Evolutionary conservation across 92 coral and sea anemone genomes (phyloP), one percentile per base, ranked within the genome.

Genomic region (Parazoanthus atlanticus): DNA sequence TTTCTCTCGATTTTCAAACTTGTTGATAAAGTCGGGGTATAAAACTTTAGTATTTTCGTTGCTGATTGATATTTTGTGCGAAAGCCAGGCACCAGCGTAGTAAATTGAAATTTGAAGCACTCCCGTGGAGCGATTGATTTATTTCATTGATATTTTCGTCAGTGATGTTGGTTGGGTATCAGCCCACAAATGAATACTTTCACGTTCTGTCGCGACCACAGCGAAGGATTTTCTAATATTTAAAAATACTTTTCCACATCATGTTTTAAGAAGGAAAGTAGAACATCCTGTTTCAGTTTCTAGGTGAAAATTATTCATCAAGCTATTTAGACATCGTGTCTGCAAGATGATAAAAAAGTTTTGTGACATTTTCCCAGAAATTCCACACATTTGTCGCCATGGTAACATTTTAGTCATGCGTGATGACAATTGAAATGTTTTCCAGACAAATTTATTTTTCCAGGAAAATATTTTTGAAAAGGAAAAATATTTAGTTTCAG

Each of bases 91-190:
- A 21, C 76, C 58, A 21, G 40, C 78, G 87, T 84, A 84, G 87
- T 70, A 84, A 74, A 69, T 12, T 78, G 82, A 43, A 67, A 80
- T 80, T 34, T 29, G 78, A 65, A 40, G 40, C 74, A 12, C 79
- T 74, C 79, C 49, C 29, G 49, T 46, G 79, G 79, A 9, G 79
- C 28, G 79, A 74, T 74, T 34, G 79, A 74, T 69, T 30, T 26
- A 40, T 36, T 84, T 84, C 87, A 84, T 15, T 84, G 87, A 30
- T 84, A 84, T 84, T 84, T 84, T 84, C 16, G 87, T 84, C 87
- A 67, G 87, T 84, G 87, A 84, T 70, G 65, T 7, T 70, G 78
- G 76, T n/a, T 43, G 32, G 41, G 41, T 70, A 74, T 84, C 77
- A 71, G 7, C 29, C 19, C 65, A 8, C 74, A 70, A 84, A 26